These are phyloP conservation scores for Diadophis punctatus DNA, from an alignment of 2,113 vertebrate species.

Conservation along the genomic window DNA sequence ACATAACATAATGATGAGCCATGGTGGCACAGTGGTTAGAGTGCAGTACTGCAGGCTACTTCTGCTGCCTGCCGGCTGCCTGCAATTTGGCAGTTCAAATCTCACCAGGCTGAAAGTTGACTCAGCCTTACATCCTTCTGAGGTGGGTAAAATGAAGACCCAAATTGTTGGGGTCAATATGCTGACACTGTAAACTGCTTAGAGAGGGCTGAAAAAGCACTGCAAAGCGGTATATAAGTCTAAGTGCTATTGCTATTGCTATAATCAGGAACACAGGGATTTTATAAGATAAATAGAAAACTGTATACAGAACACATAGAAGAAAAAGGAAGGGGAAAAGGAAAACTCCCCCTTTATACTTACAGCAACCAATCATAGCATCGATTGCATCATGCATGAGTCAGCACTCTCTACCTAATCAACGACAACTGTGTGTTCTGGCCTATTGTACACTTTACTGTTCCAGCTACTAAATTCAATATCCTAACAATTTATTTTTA, in stretches of 20 bases:
- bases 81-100: no score
- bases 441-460: background rate
- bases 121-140: no score
- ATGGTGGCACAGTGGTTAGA: no score
- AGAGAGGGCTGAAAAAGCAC: no score
- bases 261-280: background rate
- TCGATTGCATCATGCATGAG: background rate
- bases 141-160: no score
- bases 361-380: background rate
- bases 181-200: no score
- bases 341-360: background rate
- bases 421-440: background rate
- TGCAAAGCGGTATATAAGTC: no score
- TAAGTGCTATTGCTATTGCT: no score
- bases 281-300: background rate
- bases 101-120: no score
- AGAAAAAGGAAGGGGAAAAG: background rate
- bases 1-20: background rate
- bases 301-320: background rate
- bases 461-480: background rate
- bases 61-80: no score
- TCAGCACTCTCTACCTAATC: background rate
- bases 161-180: no score
- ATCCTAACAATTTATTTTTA: background rate
- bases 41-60: no score